phyloP scores from a whole-genome alignment of 2,888 invertebrate species.

The Sphaerophoria taeniata region DNA sequence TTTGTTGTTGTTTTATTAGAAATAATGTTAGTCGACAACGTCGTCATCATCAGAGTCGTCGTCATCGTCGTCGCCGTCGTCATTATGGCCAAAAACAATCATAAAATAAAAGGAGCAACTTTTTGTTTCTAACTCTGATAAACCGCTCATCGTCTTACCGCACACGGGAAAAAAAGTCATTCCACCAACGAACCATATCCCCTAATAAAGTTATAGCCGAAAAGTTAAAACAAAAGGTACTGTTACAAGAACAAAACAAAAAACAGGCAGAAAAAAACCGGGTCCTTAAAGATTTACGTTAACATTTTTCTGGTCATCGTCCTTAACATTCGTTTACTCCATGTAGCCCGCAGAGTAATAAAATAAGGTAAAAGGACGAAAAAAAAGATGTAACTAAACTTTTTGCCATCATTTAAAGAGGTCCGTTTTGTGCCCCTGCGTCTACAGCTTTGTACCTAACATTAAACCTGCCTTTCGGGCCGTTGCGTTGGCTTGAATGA shows the following conservation, averaged over 20 bases:
- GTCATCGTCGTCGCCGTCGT: conserved; percentile 4
- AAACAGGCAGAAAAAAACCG: not conserved
- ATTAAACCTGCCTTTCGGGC: conserved; percentile 15
- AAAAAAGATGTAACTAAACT: conserved; percentile 35
- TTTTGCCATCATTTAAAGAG: conserved; percentile 47
- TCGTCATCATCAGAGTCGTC: conserved; percentile 41
- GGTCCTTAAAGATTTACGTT: conserved; percentile 64
- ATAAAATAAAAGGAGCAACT: conserved; percentile 45
- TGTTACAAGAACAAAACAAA: too few species aligned
- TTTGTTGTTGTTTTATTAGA: conserved; percentile 25
- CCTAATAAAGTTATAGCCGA: conserved; percentile 46
- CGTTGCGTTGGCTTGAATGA: conserved; percentile 40
- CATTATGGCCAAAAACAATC: conserved; percentile 53
- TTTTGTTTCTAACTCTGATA: conserved; percentile 12
- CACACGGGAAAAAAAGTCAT: conserved; percentile 3
- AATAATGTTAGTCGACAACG: conserved; percentile 47
- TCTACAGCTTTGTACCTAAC: conserved; percentile 14
- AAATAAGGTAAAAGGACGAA: not conserved
- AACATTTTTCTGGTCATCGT: conserved; percentile 42
- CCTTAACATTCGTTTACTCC: conserved; percentile 11
- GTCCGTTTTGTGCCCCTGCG: conserved; percentile 26
- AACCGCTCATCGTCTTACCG: conserved; percentile 10
- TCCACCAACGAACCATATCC: not conserved
- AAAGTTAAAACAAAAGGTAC: conserved; percentile 47
- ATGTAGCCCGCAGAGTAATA: conserved; percentile 51